Evolutionary conservation across 2,797 vertebrate genomes (phyloP).

Genomic region (Nothura maculosa): DNA sequence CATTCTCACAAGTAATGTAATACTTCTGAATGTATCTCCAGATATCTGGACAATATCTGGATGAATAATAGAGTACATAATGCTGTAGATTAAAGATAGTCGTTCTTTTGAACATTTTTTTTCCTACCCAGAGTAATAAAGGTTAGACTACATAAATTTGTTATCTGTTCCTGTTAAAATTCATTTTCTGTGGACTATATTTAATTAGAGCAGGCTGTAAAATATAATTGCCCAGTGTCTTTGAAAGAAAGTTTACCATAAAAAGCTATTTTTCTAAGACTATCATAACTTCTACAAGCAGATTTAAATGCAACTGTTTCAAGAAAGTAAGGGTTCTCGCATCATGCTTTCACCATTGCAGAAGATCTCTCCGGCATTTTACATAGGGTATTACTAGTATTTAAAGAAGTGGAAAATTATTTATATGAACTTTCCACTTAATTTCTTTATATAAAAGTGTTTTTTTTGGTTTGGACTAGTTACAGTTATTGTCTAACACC

Average conservation of each 20-base stretch:
- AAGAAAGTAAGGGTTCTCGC: not conserved
- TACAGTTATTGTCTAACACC: not conserved
- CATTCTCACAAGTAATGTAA: not conserved
- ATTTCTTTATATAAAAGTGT: not conserved
- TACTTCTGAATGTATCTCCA: not conserved
- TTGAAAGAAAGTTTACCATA: not conserved
- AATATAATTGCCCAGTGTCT: not conserved
- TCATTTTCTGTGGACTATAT: not conserved
- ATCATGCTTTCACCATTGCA: not conserved
- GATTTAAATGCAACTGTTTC: not conserved
- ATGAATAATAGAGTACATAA: not conserved
- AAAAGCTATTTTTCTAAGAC: not conserved
- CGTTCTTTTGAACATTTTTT: not conserved
- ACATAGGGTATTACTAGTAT: not conserved
- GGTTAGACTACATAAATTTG: not conserved
- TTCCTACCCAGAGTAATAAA: not conserved
- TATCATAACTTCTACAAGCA: not conserved
- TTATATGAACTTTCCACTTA: not conserved
- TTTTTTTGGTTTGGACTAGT: not conserved
- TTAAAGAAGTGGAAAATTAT: not conserved
- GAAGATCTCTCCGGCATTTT: not conserved
- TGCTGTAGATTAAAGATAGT: not conserved
- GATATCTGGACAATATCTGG: not conserved
- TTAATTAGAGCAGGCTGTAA: not conserved
- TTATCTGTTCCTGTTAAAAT: not conserved